Conservation (phyloP, 2,797 vertebrate species). For the Eulemur albifrons region DNA sequence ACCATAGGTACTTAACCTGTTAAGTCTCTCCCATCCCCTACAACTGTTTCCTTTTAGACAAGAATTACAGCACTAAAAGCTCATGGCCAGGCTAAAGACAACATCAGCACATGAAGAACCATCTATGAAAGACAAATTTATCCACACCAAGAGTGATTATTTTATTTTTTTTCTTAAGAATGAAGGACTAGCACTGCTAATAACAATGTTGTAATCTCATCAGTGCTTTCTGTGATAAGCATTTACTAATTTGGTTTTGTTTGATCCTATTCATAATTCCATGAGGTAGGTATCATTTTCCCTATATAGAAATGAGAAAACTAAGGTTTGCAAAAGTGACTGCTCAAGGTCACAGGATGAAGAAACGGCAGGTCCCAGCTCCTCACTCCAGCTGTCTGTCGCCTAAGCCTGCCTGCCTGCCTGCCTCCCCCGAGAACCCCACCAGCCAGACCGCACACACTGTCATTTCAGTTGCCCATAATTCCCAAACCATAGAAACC, state of each 20-base stretch:
- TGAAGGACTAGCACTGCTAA: not conserved
- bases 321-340: not conserved
- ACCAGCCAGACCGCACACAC: not conserved
- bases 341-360: not conserved
- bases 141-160: not conserved
- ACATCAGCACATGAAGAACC: not conserved
- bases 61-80: slow-evolving; percentile 22
- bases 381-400: not conserved
- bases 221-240: not conserved
- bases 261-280: not conserved
- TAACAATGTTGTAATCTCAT: not conserved
- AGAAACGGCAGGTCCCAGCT: not conserved
- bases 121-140: not conserved
- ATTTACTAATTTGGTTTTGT: not conserved
- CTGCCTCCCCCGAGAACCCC: not conserved
- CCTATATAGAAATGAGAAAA: not conserved
- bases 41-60: not conserved
- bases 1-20: not conserved
- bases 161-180: not conserved
- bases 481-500: slow-evolving; percentile 23
- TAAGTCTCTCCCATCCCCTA: not conserved
- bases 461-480: not conserved
- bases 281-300: not conserved
- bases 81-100: not conserved
- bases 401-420: not conserved